phyloP scores from a whole-genome alignment of 2,888 invertebrate genomes.

The Hirudinaria manillensis region DNA sequence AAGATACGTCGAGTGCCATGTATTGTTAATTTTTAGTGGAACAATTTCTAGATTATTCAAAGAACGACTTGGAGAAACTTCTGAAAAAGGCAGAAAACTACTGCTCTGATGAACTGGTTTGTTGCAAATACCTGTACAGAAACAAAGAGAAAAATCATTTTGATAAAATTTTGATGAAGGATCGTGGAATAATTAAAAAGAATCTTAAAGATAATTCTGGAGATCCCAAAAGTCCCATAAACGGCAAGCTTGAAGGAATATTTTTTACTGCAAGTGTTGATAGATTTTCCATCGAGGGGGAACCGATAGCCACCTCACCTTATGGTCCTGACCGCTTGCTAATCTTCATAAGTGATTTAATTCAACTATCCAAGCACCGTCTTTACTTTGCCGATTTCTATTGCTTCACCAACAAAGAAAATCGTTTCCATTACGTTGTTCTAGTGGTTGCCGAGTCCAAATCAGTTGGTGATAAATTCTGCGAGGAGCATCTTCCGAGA shows the following conservation, averaged over 20 bases:
- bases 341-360: background rate
- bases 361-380: background rate
- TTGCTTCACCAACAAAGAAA: background rate
- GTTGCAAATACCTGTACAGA: slow-evolving; percentile 13
- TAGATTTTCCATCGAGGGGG: background rate
- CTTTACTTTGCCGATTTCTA: slow-evolving; percentile 11
- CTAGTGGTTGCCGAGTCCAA: background rate
- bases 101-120: background rate
- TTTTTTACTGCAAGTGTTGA: slow-evolving; percentile 17
- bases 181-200: background rate
- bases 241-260: background rate
- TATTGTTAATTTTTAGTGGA: no score
- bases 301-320: background rate
- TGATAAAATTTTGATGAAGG: background rate
- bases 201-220: background rate
- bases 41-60: no score
- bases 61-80: no score
- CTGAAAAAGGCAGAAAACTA: background rate
- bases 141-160: slow-evolving; percentile 12
- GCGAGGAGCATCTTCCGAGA: background rate
- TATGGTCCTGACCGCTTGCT: background rate
- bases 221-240: slow-evolving; percentile 10
- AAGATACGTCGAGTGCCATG: no score
- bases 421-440: background rate
- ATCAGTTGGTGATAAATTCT: background rate